Base-by-base conservation (phyloP, 2,797 vertebrate species). In the Microctenopoma stevenorrisi region DNA sequence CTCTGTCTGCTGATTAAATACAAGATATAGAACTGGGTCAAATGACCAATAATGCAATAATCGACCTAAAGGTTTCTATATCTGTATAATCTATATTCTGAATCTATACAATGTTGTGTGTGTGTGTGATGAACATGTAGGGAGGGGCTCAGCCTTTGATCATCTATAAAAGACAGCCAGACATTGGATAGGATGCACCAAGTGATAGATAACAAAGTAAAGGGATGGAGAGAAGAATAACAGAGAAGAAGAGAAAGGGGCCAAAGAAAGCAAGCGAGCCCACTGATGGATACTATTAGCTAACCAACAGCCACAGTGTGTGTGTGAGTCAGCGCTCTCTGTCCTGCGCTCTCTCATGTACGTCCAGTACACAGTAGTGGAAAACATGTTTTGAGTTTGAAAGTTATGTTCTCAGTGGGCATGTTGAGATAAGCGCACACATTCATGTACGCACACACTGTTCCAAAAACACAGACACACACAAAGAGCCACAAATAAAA, bases 191-290 rank as follows among this genome's bases (percentile, higher is more conserved):
- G 69, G 76, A 81, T 56, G 58, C 61, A 64, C 52, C 10, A 18
- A 58, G 66, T 40, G 77, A 73, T 50, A 75, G 76, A 78, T 53
- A 83, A 83, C 72, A 83, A 75, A 78, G 72, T 76, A n/a, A 74
- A 68, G 47, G 78, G 76, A 86, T 74, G 72, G 68, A 82, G 76
- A 46, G 79, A 81, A 59, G 60, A 73, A 88, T 81, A 90, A 86
- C 82, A 90, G 48, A 72, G 70, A 74, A 52, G 77, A 66, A 78
- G 67, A 71, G 33, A 16, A 18, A 4, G 62, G 35, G 79, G 81
- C 90, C 87, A 91, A 90, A 85, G 76, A 57, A 89, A 91, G 79
- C 89, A 92, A 68, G 79, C 89, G 91, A 68, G 42, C 57, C 76
- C 82, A 69, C 81, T 68, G 62, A 22, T 78, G 74, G 72, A 79